phyloP scores from a whole-genome alignment of 2,797 vertebrate species.

The Pteropus rufus region DNA sequence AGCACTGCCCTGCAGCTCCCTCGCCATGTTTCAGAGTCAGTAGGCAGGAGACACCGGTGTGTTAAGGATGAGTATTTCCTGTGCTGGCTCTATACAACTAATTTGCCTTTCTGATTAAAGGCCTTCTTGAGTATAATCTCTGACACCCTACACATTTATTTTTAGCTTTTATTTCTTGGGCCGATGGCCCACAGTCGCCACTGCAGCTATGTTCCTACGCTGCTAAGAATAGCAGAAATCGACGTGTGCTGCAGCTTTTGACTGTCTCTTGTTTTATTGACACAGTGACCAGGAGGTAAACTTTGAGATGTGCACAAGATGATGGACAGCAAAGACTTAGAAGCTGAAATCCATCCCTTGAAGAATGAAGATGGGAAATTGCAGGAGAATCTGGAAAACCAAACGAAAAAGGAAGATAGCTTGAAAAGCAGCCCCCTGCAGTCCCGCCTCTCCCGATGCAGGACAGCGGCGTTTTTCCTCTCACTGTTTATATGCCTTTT shows the following conservation, averaged over 20 bases:
- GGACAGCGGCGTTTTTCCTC: conserved; percentile 90
- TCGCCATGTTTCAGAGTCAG: background rate
- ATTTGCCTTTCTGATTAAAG: background rate
- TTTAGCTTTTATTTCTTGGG: background rate
- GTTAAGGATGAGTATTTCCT: background rate
- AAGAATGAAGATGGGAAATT: conserved; percentile 84
- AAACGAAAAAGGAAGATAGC: conserved; percentile 75
- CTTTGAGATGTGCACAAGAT: conserved; percentile 40
- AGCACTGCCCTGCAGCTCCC: background rate
- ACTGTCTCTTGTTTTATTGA: background rate
- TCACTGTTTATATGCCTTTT: conserved; percentile 91
- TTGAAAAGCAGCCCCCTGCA: conserved; percentile 57
- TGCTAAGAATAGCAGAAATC: too few relatives aligned
- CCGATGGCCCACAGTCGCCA: background rate
- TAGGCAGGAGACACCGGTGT: background rate
- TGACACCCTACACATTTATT: too few relatives aligned
- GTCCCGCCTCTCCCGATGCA: conserved; percentile 88
- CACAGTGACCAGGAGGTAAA: background rate
- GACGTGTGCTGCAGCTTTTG: background rate
- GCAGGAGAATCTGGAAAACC: conserved; percentile 70
- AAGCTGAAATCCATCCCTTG: conserved; percentile 90
- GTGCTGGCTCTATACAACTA: background rate
- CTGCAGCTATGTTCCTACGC: too few relatives aligned
- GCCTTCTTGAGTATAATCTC: background rate
- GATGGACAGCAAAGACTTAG: conserved; percentile 85